phyloP scores from a whole-genome alignment of 2,888 invertebrate species.

The Rhagophthalmus giganteus region DNA sequence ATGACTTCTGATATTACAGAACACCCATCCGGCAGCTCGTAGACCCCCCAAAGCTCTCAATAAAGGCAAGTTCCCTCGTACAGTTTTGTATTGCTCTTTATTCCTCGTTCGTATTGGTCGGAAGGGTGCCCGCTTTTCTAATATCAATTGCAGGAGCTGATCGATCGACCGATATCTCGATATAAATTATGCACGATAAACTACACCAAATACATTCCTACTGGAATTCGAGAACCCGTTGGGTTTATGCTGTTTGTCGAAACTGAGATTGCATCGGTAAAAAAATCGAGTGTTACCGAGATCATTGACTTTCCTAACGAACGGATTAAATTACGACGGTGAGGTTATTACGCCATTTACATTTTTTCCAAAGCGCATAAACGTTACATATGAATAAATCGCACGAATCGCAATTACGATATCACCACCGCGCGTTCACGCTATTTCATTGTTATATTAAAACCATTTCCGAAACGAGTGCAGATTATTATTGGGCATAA shows the following conservation, averaged over 20 bases:
- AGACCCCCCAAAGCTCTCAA: slow-evolving; percentile 29
- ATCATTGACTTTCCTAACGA: not conserved
- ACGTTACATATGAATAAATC: no score
- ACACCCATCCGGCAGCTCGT: slow-evolving; percentile 1
- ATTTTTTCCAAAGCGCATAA: no score
- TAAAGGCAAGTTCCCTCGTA: slow-evolving; percentile 32
- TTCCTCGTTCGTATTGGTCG: slow-evolving; percentile 35
- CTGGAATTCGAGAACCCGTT: not conserved
- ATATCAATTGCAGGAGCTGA: slow-evolving; percentile 30
- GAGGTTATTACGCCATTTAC: no score
- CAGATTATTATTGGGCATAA: no score
- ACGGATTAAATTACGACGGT: no score
- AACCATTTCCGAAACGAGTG: no score
- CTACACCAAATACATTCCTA: no score
- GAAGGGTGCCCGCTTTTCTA: slow-evolving; percentile 27
- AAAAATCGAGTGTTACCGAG: not conserved
- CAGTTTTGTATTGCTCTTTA: slow-evolving; percentile 35
- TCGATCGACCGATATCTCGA: slow-evolving; percentile 21
- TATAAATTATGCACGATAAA: not conserved
- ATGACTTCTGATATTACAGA: not conserved
- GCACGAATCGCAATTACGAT: no score
- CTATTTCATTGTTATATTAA: no score
- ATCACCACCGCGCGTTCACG: no score
- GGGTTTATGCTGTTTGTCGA: not conserved
- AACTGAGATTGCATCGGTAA: not conserved